A percentile compares a stretch with the other conserved stretches of the same genome.
These are phyloP conservation scores for Sitobion miscanthi DNA, from an alignment of 1,140 invertebrate species.

Conservation along the genomic window DNA sequence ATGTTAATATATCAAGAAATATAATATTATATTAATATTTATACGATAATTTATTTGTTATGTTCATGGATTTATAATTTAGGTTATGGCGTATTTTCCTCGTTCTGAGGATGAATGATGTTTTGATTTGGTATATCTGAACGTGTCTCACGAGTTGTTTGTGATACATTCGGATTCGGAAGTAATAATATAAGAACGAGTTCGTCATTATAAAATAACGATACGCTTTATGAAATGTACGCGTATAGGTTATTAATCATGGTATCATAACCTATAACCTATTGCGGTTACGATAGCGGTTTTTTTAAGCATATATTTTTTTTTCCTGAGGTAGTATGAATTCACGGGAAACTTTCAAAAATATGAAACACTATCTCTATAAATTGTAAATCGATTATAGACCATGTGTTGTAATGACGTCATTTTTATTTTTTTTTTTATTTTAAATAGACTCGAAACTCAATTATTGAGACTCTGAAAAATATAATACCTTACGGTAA, in stretches of 20 bases:
- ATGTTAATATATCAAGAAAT: not conserved
- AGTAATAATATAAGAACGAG: not conserved
- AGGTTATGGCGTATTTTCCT: not conserved
- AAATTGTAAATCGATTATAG: not conserved
- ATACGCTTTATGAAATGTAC: not conserved
- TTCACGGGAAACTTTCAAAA: not conserved
- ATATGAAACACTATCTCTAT: not conserved
- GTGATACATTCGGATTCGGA: not conserved
- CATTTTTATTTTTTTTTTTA: not conserved
- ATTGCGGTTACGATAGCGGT: not conserved
- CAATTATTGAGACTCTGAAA: not conserved
- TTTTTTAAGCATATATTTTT: not conserved
- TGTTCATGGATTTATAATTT: not conserved
- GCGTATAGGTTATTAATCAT: not conserved
- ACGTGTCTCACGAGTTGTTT: not conserved
- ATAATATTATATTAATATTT: not conserved
- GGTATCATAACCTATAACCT: not conserved
- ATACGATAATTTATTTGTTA: not conserved
- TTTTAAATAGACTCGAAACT: not conserved
- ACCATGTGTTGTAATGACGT: not conserved
- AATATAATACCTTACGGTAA: not conserved
- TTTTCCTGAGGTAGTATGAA: not conserved
- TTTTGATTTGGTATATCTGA: slow-evolving; percentile 8
- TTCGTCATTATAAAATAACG: not conserved
- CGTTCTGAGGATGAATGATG: not conserved